Conservation (phyloP, 2,888 invertebrate genomes). For the Bombylius discolor region DNA sequence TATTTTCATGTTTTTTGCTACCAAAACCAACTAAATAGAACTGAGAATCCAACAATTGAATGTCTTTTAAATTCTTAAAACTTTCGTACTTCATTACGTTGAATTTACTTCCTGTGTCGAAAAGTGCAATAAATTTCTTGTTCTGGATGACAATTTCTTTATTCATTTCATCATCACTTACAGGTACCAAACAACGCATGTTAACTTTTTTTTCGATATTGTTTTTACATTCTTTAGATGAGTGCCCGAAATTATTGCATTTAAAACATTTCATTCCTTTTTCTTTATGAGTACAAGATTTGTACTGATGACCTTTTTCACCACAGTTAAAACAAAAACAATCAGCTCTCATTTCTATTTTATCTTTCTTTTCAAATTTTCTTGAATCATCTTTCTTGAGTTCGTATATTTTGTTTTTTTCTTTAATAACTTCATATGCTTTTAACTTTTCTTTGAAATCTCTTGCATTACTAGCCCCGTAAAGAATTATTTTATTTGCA, state of each 20-base stretch:
- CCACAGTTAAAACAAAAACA: constrained; percentile 12
- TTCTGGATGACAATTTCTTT: background rate
- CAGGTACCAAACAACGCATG: background rate
- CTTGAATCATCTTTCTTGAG: background rate
- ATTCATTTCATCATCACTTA: background rate
- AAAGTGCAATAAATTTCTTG: background rate
- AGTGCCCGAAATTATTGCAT: constrained; percentile 21
- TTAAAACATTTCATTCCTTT: constrained; percentile 24
- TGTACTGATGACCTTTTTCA: constrained; percentile 1
- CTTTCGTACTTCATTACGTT: background rate
- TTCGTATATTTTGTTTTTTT: background rate
- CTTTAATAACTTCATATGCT: constrained; percentile 1
- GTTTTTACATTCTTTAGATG: background rate
- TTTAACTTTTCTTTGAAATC: constrained; percentile 3
- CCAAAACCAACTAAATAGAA: background rate
- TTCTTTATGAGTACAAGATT: constrained; percentile 3
- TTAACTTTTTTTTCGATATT: background rate
- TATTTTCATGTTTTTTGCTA: too few species aligned
- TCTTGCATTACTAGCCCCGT: constrained; percentile 12
- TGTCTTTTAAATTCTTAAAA: background rate
- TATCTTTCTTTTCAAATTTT: background rate
- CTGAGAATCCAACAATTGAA: background rate
- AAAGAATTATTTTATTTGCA: constrained; percentile 16
- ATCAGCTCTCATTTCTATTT: background rate
- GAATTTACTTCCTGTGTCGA: background rate